Evolutionary conservation across 2,797 vertebrate genomes (phyloP).

Genomic region (Chaetodon trifasciatus): DNA sequence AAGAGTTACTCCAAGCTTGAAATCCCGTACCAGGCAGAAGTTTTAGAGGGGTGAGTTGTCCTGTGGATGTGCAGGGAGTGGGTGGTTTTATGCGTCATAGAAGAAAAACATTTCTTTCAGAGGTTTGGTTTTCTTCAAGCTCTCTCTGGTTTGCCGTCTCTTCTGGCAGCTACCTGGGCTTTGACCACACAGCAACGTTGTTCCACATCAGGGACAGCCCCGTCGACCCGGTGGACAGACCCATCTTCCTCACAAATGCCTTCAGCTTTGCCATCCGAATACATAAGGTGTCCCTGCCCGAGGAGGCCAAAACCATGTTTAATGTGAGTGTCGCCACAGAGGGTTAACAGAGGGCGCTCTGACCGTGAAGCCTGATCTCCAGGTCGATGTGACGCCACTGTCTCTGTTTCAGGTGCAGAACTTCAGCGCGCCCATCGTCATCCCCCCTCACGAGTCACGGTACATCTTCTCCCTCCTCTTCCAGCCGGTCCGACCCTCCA

Average conservation of each 20-base stretch:
- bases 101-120: background rate
- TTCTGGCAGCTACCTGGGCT: slow-evolving; percentile 91
- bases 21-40: slow-evolving; percentile 98
- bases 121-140: no score
- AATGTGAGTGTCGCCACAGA: slow-evolving; percentile 83
- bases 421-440: slow-evolving; percentile 93
- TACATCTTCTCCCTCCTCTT: slow-evolving; percentile 96
- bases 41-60: slow-evolving; percentile 94
- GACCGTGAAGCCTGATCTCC: background rate
- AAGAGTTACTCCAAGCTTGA: slow-evolving; percentile 99
- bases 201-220: slow-evolving; percentile 97
- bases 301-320: slow-evolving; percentile 95
- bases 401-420: slow-evolving; percentile 90
- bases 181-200: slow-evolving; percentile 95
- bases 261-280: slow-evolving; percentile 94
- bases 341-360: background rate
- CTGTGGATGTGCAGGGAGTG: background rate
- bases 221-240: slow-evolving; percentile 93
- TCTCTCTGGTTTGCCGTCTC: slow-evolving; percentile 7
- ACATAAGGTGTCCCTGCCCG: slow-evolving; percentile 94
- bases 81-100: background rate
- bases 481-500: slow-evolving; percentile 93
- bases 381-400: background rate
- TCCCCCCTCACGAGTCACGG: slow-evolving; percentile 92
- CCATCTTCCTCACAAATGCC: slow-evolving; percentile 95